Conservation (phyloP, 2,888 invertebrate genomes). For the Heliconius aoede region DNA sequence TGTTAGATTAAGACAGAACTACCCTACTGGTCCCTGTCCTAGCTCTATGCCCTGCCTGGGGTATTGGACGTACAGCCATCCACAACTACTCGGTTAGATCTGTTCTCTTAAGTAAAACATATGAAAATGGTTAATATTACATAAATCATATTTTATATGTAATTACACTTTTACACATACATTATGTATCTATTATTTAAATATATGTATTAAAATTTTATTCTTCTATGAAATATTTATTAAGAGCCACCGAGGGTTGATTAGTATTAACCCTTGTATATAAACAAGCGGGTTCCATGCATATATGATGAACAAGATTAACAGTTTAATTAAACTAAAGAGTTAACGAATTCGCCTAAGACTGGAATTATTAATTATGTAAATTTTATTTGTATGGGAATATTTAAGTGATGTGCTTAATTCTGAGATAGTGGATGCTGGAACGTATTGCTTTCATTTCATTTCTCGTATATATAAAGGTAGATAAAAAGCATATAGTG, state of each 20-base stretch:
- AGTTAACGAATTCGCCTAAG: slow-evolving; percentile 21
- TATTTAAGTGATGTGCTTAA: neutral
- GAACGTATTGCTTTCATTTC: neutral
- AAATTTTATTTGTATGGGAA: slow-evolving; percentile 17
- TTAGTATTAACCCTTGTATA: slow-evolving; percentile 31
- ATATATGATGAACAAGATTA: slow-evolving; percentile 39
- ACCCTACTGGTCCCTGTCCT: no score
- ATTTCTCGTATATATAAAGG: neutral
- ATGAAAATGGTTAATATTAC: no score
- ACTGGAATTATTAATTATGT: slow-evolving; percentile 19
- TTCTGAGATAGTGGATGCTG: neutral
- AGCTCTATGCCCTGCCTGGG: no score
- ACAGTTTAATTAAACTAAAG: slow-evolving; percentile 38
- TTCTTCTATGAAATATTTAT: slow-evolving; percentile 33
- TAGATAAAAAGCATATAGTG: neutral
- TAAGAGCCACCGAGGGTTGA: slow-evolving; percentile 21
- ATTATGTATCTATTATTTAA: no score
- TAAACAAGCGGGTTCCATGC: slow-evolving; percentile 31
- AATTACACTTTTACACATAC: neutral
- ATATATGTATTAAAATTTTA: slow-evolving; percentile 9
- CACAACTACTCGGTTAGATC: no score
- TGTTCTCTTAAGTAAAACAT: no score
- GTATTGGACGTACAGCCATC: no score
- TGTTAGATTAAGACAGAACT: neutral
- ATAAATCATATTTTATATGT: no score